Percentiles rank a stretch among this genome's conserved stretches.
Conservation (phyloP, 1,140 invertebrate genomes). For the Drosophila pectinifera region DNA sequence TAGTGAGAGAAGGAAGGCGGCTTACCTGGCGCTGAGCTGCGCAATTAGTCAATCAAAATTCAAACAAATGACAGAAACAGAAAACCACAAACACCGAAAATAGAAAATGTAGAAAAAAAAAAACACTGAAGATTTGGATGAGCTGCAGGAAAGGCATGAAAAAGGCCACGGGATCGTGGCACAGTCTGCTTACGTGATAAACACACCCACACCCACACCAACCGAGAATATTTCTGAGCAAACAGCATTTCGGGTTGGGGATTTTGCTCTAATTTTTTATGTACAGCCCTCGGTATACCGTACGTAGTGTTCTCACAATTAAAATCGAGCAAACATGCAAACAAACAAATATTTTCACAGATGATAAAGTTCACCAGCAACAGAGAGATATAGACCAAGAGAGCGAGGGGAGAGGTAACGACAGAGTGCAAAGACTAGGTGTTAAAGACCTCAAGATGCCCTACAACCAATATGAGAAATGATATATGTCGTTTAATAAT, state of each 20-base stretch:
- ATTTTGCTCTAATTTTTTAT: conserved; percentile 80
- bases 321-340: conserved; percentile 77
- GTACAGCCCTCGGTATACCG: conserved; percentile 30
- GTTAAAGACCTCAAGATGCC: conserved; percentile 73
- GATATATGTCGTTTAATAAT: background rate
- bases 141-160: conserved; percentile 62
- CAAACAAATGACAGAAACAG: conserved; percentile 70
- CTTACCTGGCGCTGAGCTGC: conserved; percentile 61
- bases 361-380: conserved; percentile 75
- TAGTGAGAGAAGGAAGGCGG: background rate
- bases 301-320: conserved; percentile 63
- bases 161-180: conserved; percentile 80
- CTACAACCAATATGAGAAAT: conserved; percentile 56
- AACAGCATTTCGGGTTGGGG: conserved; percentile 63
- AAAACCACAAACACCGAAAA: conserved; percentile 18
- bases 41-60: conserved; percentile 83
- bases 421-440: conserved; percentile 57
- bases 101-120: conserved; percentile 20
- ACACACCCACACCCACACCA: conserved; percentile 38
- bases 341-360: conserved; percentile 83
- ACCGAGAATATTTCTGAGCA: conserved; percentile 39
- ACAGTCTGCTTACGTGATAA: conserved; percentile 74
- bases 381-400: conserved; percentile 3
- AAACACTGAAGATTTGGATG: conserved; percentile 13
- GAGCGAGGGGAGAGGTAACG: conserved; percentile 6